Evolutionary conservation across 2,797 vertebrate species (phyloP), one percentile per base, ranked within the genome.

Genomic region (Amblyraja radiata): DNA sequence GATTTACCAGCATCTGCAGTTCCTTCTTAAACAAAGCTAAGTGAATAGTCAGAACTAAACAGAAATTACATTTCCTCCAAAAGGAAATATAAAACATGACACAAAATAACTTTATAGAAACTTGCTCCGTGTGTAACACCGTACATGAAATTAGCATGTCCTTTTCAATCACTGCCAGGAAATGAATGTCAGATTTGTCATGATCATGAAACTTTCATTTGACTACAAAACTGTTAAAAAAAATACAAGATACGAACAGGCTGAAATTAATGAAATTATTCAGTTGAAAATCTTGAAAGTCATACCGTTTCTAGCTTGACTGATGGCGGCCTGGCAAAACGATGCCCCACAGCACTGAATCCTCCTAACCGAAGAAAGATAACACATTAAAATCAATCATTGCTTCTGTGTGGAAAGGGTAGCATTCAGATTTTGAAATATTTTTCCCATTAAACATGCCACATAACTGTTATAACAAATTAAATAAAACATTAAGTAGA

Each of bases 251-350:
- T 36, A 14, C n/a, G 16, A 32, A 0, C 77, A 7, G 18, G 1
- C 1, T 18, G n/a, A 88, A 18, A 88, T 65, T 68, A 68, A 78
- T 68, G 63, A 88, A 61, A 88, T 65, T 88, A 68, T n/a, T 95
- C 95, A 93, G 94, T 63, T 93, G 18, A 68, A 93, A 74, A 76
- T 93, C 93, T 95, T 94, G 95, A 94, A 94, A 95, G 93, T 93
- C 97, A 97, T 97, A 99, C 99, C 96, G 93, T 96, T 95, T 97
- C 97, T 74, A 96, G 96, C 95, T 94, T 96, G 93, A 96, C 94
- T 94, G 97, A 96, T 71, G 97, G 96, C 39, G 95, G 94, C 94
- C 93, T 96, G 95, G 95, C 97, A 86, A 96, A 95, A 94, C 95
- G 95, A 93, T 97, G 97, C 95, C 97, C 97, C 78, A 97, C 96